phyloP scores from a whole-genome alignment of 2,797 vertebrate species.

The Hybognathus amarus region DNA sequence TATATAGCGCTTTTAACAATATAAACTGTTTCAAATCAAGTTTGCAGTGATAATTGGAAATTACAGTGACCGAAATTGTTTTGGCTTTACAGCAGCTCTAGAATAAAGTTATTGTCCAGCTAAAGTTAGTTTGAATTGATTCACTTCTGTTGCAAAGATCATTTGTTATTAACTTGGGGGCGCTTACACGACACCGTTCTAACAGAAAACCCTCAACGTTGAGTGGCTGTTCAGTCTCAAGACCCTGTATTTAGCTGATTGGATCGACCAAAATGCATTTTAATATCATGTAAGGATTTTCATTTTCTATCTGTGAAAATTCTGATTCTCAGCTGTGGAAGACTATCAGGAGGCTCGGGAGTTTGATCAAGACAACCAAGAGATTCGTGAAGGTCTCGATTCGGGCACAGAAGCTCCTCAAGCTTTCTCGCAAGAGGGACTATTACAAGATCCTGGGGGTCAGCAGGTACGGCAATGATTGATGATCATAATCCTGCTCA shows the following conservation, averaged over 20 bases:
- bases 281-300: not conserved
- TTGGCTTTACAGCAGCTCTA: too few relatives aligned
- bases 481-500: not conserved
- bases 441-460: constrained; percentile 89
- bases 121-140: too few relatives aligned
- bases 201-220: too few relatives aligned
- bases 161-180: too few relatives aligned
- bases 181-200: too few relatives aligned
- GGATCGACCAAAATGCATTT: not conserved
- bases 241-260: not conserved
- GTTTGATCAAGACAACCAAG: constrained; percentile 79
- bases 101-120: too few relatives aligned
- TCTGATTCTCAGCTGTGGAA: constrained; percentile 76
- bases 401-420: constrained; percentile 83
- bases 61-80: too few relatives aligned
- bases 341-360: constrained; percentile 85
- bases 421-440: constrained; percentile 83
- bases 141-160: too few relatives aligned
- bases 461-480: constrained; percentile 71
- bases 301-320: not conserved
- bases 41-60: too few relatives aligned
- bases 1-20: too few relatives aligned
- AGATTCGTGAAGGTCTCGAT: constrained; percentile 82
- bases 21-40: too few relatives aligned
- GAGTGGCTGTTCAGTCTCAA: too few relatives aligned